Base-by-base conservation (phyloP, 2,888 invertebrate genomes). In the Cephus nigrinus region DNA sequence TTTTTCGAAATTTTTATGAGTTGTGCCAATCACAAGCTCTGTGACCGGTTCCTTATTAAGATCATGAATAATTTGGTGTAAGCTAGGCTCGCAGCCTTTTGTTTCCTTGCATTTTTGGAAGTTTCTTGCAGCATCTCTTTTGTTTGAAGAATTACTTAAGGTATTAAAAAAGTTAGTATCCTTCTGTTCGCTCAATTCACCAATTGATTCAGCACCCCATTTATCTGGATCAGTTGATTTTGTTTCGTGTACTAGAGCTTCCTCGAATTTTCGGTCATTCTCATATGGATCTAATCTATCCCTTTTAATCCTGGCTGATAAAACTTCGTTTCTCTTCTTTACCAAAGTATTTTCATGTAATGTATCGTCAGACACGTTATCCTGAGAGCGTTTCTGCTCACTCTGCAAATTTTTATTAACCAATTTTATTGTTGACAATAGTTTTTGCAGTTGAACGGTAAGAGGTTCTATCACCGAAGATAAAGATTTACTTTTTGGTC, bases 401-500 rank as follows among this genome's bases (percentile, higher is more conserved):
- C 72, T 80, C 76, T 79, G 82, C 71, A 86, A 78, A 73, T 84
- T 84, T 32, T 80, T 80, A 68, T 86, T 86, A 9, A 86, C 84
- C 33, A 81, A 76, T 74, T 84, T 83, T 33, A 86, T 83, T 3
- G 85, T 84, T 34, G 77, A 80, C 69, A 86, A 73, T 35, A 86
- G 79, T 71, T 83, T 83, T 74, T 85, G 81, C 33, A 86, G 31
- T 40, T 86, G 85, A 4, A 72, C 79, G 0, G 85, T 83, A 69
- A 86, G 69, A n/a, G 86, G 86, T 30, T 84, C 83, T 40, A 86
- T 83, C 1, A 85, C 83, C 15, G 68, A 82, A 15, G 86, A 80
- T 33, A 86, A 81, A 0, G 84, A 81, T 40, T 80, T 81, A 15
- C 74, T 77, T 36, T 69, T 78, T 2, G n/a, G 34, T 12, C 30